phyloP scores from a whole-genome alignment of 2,797 vertebrate species.

The Glossophaga mutica region DNA sequence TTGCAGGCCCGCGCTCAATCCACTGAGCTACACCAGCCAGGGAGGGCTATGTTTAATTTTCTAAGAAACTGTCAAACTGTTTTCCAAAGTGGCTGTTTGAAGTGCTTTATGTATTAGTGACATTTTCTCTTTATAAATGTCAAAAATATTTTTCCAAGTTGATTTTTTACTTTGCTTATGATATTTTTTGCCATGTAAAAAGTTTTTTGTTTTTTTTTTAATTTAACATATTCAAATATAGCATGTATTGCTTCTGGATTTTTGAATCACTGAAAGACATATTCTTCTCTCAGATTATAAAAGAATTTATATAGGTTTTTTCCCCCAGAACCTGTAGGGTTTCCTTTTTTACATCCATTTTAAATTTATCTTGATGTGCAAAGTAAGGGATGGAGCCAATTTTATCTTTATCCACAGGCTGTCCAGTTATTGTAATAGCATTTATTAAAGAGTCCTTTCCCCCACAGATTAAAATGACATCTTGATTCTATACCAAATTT shows the following conservation, averaged over 20 bases:
- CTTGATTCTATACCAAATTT: constrained; percentile 12
- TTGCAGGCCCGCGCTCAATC: too few species aligned
- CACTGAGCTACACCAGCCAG: too few species aligned
- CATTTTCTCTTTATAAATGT: neutral
- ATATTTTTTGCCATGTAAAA: too few species aligned
- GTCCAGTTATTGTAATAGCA: neutral
- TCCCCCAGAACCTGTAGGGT: neutral
- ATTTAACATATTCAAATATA: neutral
- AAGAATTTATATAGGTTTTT: neutral
- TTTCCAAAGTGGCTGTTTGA: neutral
- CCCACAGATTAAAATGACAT: neutral
- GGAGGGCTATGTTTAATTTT: too few species aligned
- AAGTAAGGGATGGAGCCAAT: constrained; percentile 7
- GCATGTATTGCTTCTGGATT: neutral
- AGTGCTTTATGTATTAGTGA: neutral
- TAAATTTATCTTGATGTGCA: constrained; percentile 10
- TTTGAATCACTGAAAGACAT: neutral
- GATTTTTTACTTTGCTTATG: neutral
- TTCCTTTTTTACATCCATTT: neutral
- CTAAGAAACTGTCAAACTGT: too few species aligned
- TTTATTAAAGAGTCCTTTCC: neutral
- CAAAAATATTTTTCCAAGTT: constrained; percentile 11
- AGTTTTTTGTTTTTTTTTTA: too few species aligned
- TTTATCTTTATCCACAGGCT: constrained; percentile 20
- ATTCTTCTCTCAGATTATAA: constrained; percentile 19